Base-by-base conservation (phyloP, 2,888 invertebrate genomes). In the Heteropelma amictum region DNA sequence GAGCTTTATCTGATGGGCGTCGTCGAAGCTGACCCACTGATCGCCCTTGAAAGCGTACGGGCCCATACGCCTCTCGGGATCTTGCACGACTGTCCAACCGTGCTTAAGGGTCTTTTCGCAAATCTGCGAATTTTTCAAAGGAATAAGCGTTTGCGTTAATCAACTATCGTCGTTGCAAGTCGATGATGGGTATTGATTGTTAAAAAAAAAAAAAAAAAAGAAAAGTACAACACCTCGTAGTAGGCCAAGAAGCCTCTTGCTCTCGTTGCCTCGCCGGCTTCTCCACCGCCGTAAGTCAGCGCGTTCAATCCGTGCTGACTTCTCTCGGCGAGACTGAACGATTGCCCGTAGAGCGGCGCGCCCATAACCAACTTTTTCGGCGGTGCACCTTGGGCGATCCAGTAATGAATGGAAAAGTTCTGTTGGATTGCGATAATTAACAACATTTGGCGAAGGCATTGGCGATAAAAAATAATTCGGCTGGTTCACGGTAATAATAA, bases 21-120 rank as follows among this genome's bases (percentile, higher is more conserved):
- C 97, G 85, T 98, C 98, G 83, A 96, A 98, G 5, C 96, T 96
- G 4, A 97, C 97, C 97, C 97, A 98, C 84, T 98, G 97, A 86
- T 97, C 96, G 21, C 94, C 91, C 72, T 91, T 90, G 79, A 94
- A 94, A 0, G 97, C 96, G 84, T 96, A 97, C 0, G 97, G 97
- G 0, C 97, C 97, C 90, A 97, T 96, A 19, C 95, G 91, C 49
- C 95, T 94, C 61, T 94, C 92, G 0, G 93, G 92, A 85, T 97
- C 96, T 67, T 95, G 92, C 0, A 94, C 92, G 5, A 96, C 93
- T 35, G 92, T 92, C 96, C 97, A 96, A 1, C 94, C 94, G 70
- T 93, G 93, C 1, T 92, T 91, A 77, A 93, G 91, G 17, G 96
- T 92, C 79, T 95, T 93, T 56, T 94, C 92, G 83, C 97, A 97